A percentile compares a stretch with the other conserved stretches of the same genome.
Evolutionary conservation across 92 coral and sea anemone species (phyloP).

Genomic region (Desmophyllum pertusum): DNA sequence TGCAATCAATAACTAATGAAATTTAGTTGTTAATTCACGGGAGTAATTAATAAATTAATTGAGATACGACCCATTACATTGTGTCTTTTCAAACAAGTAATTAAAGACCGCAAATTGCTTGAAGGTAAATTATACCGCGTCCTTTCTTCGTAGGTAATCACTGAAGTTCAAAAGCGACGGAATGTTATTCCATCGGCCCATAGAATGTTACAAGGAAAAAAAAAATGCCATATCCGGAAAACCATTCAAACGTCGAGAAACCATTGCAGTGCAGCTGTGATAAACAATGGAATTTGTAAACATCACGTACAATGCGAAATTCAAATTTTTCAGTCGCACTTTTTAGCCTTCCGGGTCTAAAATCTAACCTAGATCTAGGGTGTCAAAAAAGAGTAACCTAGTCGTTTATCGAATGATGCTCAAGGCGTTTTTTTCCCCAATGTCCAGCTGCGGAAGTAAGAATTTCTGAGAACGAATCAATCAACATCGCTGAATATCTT

Average conservation of each 20-base stretch:
- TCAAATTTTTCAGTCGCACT: not conserved
- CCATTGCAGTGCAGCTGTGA: not conserved
- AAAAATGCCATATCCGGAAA: not conserved
- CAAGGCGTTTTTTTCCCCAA: not conserved
- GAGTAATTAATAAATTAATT: slow-evolving; percentile 37
- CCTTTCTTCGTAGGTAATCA: not conserved
- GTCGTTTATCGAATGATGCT: not conserved
- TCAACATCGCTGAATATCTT: too few relatives aligned
- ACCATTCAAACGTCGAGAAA: not conserved
- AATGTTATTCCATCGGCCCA: not conserved
- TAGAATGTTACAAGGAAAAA: not conserved
- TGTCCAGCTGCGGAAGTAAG: not conserved
- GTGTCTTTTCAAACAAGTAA: slow-evolving; percentile 25
- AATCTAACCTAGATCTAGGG: not conserved
- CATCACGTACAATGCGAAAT: not conserved
- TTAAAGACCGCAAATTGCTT: slow-evolving; percentile 38
- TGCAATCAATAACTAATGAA: slow-evolving; percentile 18
- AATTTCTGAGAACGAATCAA: too few relatives aligned
- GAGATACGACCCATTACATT: slow-evolving; percentile 23
- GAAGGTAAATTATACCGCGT: slow-evolving; percentile 17
- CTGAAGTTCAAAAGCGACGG: not conserved
- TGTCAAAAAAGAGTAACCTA: not conserved
- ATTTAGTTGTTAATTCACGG: slow-evolving; percentile 1
- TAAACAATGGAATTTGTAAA: too few relatives aligned
- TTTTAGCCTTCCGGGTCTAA: not conserved